Evolutionary conservation across 2,888 invertebrate species (phyloP).

Genomic region (Mylabris sibirica): DNA sequence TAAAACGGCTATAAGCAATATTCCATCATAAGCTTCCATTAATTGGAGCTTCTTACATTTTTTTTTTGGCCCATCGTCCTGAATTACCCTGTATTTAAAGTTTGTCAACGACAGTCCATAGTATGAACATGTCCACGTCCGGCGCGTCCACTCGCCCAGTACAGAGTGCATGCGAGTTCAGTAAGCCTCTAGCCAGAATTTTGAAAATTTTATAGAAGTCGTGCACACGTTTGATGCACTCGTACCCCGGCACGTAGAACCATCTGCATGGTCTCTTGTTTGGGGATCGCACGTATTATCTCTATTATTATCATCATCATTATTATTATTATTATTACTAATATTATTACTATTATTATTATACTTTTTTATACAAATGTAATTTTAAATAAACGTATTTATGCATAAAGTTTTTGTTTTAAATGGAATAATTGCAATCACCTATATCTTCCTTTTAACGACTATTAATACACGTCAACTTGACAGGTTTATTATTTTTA

Average conservation of each 20-base stretch:
- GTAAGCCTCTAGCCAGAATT: slow-evolving; percentile 39
- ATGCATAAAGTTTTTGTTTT: neutral
- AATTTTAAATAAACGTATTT: slow-evolving; percentile 14
- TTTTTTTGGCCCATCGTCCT: too few relatives aligned
- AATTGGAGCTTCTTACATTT: too few relatives aligned
- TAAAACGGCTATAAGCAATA: too few relatives aligned
- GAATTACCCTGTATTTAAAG: too few relatives aligned
- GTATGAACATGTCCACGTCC: slow-evolving; percentile 19
- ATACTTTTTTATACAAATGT: slow-evolving; percentile 16
- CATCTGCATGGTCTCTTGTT: slow-evolving; percentile 56
- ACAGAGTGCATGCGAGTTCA: slow-evolving; percentile 40
- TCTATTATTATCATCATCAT: slow-evolving; percentile 29
- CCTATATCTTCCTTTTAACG: neutral
- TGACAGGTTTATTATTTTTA: slow-evolving; percentile 12
- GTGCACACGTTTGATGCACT: slow-evolving; percentile 56
- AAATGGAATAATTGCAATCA: neutral
- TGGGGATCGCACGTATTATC: slow-evolving; percentile 53
- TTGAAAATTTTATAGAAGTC: slow-evolving; percentile 45
- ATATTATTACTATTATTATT: slow-evolving; percentile 14
- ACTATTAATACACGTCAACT: slow-evolving; percentile 9
- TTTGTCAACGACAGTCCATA: slow-evolving; percentile 1
- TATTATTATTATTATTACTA: slow-evolving; percentile 25
- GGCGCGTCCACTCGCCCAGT: slow-evolving; percentile 35
- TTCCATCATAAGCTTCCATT: too few relatives aligned
- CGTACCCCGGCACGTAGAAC: slow-evolving; percentile 55